Base-by-base conservation (phyloP, 2,113 vertebrate genomes). In the Rhinolophus ferrumequinum region DNA sequence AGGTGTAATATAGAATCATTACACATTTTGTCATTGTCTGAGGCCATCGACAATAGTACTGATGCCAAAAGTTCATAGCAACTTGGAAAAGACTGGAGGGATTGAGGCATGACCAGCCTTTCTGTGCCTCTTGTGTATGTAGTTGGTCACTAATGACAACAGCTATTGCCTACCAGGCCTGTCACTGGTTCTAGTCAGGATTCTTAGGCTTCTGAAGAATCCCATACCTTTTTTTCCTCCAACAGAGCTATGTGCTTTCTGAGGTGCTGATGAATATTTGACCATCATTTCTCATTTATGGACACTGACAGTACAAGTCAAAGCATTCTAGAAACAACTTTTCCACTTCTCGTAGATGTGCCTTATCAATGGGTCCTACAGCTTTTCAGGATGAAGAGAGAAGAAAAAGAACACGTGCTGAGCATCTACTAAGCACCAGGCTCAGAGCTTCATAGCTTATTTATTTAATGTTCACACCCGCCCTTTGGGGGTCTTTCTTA, bases 31-130 rank as follows among this genome's bases (percentile, higher is more conserved):
- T 96, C 76, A 95, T 72, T 94, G 77, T 96, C 93, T 95, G 69
- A 79, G 82, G 84, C 93, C 75, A 58, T 21, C 44, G 66, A 92
- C 82, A 93, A 86, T 66, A 93, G 62, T 93, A 96, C 97, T 94
- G 85, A 96, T 33, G 38, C 80, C 0, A 26, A 80, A 84, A 91
- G 30, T 90, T 95, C 69, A 30, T 33, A 88, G 90, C 56, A 73
- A 58, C 95, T 84, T 94, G 90, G 96, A 88, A 95, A 96, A 96
- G 60, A 89, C 94, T 56, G 72, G 81, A 93, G 88, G 88, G 97
- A 64, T 33, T 97, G 95, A 96, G 93, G 94, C 88, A 83, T 94
- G 93, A 97, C 94, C 82, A 26, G 77, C 38, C 97, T 94, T 97
- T 96, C 97, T 96, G 94, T 86, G 84, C 82, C 69, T 97, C 77